Evolutionary conservation across 2,888 invertebrate genomes (phyloP).

Genomic region (Drosophila parthenogenetica): DNA sequence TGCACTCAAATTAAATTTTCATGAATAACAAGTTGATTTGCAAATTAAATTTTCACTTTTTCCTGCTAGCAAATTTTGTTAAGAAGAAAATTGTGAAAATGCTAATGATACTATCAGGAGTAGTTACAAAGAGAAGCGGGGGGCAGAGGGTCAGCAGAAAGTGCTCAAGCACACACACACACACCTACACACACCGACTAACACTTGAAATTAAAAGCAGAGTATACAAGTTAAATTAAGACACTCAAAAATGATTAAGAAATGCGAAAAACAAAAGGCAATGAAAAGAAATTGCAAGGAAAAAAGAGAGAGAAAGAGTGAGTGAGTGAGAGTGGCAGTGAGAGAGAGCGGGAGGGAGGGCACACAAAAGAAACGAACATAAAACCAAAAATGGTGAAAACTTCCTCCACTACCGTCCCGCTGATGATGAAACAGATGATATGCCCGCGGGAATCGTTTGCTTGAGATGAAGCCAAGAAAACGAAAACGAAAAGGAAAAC

Average conservation of each 20-base stretch:
- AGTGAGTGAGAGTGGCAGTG: neutral
- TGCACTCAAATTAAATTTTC: constrained; percentile 6
- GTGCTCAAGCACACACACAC: constrained; percentile 4
- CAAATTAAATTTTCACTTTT: constrained; percentile 41
- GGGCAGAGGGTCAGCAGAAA: constrained; percentile 15
- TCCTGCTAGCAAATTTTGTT: constrained; percentile 24
- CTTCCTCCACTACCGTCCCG: neutral
- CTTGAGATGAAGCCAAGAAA: constrained; percentile 56
- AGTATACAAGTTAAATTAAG: constrained; percentile 73
- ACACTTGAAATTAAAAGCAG: constrained; percentile 65
- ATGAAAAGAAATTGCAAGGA: constrained; percentile 38
- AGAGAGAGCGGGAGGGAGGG: neutral
- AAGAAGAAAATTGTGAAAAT: constrained; percentile 46
- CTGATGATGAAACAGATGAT: constrained; percentile 72
- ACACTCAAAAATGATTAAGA: constrained; percentile 78
- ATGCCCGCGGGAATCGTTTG: constrained; percentile 78
- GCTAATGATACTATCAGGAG: constrained; percentile 69
- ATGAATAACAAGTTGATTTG: constrained; percentile 20
- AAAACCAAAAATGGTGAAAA: constrained; percentile 53
- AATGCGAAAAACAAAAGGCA: constrained; percentile 57
- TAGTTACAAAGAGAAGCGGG: constrained; percentile 52
- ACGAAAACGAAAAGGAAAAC: constrained; percentile 16
- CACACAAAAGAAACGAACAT: constrained; percentile 44
- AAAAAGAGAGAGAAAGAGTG: neutral
- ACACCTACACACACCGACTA: neutral